Evolutionary conservation across 2,888 invertebrate species (phyloP).

Genomic region (Drosophila merina): DNA sequence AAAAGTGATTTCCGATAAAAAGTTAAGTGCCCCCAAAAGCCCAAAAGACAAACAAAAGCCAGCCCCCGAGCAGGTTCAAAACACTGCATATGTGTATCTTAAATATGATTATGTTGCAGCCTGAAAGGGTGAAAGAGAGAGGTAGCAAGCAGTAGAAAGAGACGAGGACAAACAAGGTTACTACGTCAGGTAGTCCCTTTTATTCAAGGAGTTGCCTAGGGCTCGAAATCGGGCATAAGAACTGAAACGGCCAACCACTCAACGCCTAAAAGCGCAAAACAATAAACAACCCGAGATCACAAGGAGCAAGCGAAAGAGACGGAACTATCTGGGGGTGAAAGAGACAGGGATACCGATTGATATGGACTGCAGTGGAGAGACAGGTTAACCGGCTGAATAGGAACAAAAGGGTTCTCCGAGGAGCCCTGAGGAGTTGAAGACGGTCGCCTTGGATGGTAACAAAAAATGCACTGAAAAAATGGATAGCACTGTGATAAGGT

Average conservation of each 20-base stretch:
- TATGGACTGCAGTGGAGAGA: constrained; percentile 15
- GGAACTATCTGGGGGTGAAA: neutral
- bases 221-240: constrained; percentile 26
- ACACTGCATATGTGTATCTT: constrained; percentile 57
- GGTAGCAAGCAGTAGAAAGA: neutral
- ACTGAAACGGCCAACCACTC: constrained; percentile 36
- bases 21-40: constrained; percentile 72
- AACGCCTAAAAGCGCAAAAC: constrained; percentile 55
- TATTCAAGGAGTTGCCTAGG: constrained; percentile 16
- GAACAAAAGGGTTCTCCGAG: constrained; percentile 26
- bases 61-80: constrained; percentile 58
- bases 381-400: constrained; percentile 25
- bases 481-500: no score
- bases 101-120: constrained; percentile 71
- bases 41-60: constrained; percentile 35
- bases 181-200: constrained; percentile 60
- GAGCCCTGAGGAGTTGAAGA: constrained; percentile 9
- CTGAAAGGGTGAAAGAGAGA: neutral
- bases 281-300: constrained; percentile 46
- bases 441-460: constrained; percentile 14
- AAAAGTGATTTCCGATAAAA: constrained; percentile 76
- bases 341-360: neutral
- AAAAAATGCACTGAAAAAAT: constrained; percentile 6
- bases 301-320: constrained; percentile 2
- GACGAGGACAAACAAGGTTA: constrained; percentile 28